phyloP scores from a whole-genome alignment of 2,113 vertebrate genomes.

The Sakesphorus luctuosus region DNA sequence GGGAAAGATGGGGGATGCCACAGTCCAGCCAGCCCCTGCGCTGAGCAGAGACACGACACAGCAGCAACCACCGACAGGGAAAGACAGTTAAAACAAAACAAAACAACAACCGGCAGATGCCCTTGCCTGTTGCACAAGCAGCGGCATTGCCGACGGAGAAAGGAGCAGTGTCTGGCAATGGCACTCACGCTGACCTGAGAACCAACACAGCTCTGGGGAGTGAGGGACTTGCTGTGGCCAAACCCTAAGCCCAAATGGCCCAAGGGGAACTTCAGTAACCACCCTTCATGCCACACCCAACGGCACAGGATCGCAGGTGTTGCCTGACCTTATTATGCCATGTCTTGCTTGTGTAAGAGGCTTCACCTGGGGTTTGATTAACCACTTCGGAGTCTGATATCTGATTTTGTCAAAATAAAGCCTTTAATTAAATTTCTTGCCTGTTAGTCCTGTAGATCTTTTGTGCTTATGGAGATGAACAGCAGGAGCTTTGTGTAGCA shows the following conservation, averaged over 20 bases:
- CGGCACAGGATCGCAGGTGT: rapidly evolving
- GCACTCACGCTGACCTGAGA: not conserved
- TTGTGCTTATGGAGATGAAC: rapidly evolving
- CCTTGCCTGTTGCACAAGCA: not conserved
- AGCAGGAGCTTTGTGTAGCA: rapidly evolving
- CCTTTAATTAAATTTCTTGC: not conserved
- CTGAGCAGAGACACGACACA: not conserved
- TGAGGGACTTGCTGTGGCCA: not conserved
- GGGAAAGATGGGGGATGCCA: not conserved
- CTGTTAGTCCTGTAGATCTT: not conserved
- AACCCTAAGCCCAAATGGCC: not conserved
- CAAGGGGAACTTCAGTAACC: rapidly evolving
- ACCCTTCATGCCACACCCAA: rapidly evolving
- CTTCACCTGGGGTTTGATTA: not conserved
- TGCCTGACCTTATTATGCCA: rapidly evolving
- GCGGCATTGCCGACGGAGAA: not conserved
- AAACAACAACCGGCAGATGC: not conserved
- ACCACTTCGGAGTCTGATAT: not conserved
- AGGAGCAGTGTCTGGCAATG: not conserved
- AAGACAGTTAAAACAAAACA: not conserved
- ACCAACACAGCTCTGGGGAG: rapidly evolving
- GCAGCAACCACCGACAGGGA: not conserved
- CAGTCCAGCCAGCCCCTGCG: not conserved
- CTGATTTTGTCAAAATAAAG: not conserved
- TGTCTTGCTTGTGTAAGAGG: rapidly evolving